Evolutionary conservation across 2,888 invertebrate species (phyloP), one percentile per base, ranked within the genome.

Genomic region (Dryomyza anilis): DNA sequence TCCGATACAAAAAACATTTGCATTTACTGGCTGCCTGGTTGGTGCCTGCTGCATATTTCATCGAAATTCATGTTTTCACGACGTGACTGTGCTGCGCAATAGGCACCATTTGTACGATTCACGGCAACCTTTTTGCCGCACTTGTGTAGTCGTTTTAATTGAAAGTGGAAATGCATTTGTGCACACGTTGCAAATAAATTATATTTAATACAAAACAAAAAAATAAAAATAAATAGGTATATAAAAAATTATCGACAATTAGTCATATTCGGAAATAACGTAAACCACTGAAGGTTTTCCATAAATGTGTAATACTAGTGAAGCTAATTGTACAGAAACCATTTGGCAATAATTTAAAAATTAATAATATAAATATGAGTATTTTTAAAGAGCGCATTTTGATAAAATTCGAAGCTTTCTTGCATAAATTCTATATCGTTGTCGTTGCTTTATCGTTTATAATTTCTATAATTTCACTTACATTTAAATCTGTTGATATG

Each of bases 111-210:
- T 27, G 53, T n/a, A n/a, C n/a, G n/a, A n/a, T n/a, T n/a, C 23
- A 10, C 12, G 29, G 2, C 8, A n/a, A 5, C 25, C 29, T 27
- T 7, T n/a, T 50, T 10, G 52, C 5, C 29, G 23, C 52, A 27
- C 4, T n/a, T 2, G 25, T 7, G 25, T 36, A 29, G 27, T 55
- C 50, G 39, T 16, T 36, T 58, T 52, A 52, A 60, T 36, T 60
- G 50, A 33, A 59, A 48, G 46, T 59, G 36, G 59, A 60, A 60
- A 50, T 60, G 60, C 50, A 50, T 50, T 21, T 10, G n/a, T 43
- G 29, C 23, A 29, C 45, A 45, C 45, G 46, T 43, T 57, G 27
- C 10, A 50, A 27, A 27, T 27, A 27, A 27, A 25, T 50, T 43
- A 16, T 16, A 43, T 16, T 43, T 19, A 43, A 43, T 43, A 30